Evolutionary conservation across 2,797 vertebrate genomes (phyloP), one percentile per base, ranked within the genome.

Genomic region (Lutjanus campechanus): DNA sequence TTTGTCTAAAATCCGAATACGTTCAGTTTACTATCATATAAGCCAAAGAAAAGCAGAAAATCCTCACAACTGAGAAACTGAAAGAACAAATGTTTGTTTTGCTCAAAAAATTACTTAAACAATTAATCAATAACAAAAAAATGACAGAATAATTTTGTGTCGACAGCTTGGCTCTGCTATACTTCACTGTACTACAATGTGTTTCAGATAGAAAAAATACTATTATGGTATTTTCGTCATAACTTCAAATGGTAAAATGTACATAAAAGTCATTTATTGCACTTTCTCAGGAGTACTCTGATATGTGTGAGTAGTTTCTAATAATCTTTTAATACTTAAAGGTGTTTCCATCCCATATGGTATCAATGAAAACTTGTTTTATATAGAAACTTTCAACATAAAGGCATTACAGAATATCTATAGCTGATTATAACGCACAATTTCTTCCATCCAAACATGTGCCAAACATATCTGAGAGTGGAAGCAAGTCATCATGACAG

Each of bases 401-500:
- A 71, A 77, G 7, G 46, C 9, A 20, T 5, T 58, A 25, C 0
- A 56, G 51, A 19, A 40, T 8, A 0, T 11, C 20, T 61, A 11
- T 3, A 36, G 16, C 17, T 9, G 51, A 15, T 3, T 11, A 7
- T 22, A 55, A 73, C 44, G 53, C 73, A 62, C 56, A 20, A 0
- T 17, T 11, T 10, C 12, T 60, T 16, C 5, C 13, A 70, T 58
- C 50, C 61, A 41, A 66, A 63, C 56, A 69, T 17, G 68, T 17
- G 73, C 61, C 70, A 62, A 59, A 60, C 76, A 69, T 20, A 43
- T 58, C 6, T 41, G 1, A 25, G 36, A 47, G 46, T 11, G 58
- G 16, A 53, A 49, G 50, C 56, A 46, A 81, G 83, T 85, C 67
- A 72, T 22, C 16, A 0, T 77, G 72, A 81, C 25, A 43, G 59